Conservation (phyloP, 2,113 vertebrate genomes). For the Anseranas semipalmata region DNA sequence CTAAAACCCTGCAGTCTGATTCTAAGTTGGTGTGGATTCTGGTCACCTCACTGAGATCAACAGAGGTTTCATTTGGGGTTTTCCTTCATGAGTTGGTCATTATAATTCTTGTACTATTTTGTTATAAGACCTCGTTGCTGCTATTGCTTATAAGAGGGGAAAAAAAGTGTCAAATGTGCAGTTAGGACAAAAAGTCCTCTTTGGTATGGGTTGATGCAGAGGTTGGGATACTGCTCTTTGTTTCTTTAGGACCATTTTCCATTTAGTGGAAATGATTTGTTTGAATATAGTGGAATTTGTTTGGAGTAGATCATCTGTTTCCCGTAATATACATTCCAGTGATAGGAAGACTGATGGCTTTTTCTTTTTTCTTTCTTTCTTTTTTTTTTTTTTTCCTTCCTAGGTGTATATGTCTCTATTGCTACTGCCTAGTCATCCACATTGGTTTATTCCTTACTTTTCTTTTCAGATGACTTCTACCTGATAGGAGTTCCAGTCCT, state of each 20-base stretch:
- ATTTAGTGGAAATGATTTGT: not conserved
- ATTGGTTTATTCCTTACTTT: not conserved
- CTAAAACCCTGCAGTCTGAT: not conserved
- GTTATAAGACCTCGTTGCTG: not conserved
- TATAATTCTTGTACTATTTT: not conserved
- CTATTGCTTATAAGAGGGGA: not conserved
- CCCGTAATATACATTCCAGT: not conserved
- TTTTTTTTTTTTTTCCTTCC: not conserved
- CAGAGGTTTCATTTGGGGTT: fast-evolving
- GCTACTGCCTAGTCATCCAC: no score
- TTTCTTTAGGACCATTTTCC: not conserved
- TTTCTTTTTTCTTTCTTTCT: not conserved
- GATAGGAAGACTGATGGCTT: fast-evolving
- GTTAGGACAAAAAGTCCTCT: not conserved
- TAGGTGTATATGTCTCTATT: not conserved
- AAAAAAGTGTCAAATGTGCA: not conserved
- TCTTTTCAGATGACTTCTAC: not conserved
- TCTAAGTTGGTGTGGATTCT: not conserved
- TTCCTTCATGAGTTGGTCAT: not conserved
- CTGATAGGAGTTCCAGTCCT: not conserved
- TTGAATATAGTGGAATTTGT: not conserved
- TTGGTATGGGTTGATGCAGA: not conserved
- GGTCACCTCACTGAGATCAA: not conserved
- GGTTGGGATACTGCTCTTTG: not conserved
- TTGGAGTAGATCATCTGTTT: not conserved